These are phyloP conservation scores for Macrobrachium nipponense DNA, from an alignment of 1,140 invertebrate species.

Conservation along the genomic window DNA sequence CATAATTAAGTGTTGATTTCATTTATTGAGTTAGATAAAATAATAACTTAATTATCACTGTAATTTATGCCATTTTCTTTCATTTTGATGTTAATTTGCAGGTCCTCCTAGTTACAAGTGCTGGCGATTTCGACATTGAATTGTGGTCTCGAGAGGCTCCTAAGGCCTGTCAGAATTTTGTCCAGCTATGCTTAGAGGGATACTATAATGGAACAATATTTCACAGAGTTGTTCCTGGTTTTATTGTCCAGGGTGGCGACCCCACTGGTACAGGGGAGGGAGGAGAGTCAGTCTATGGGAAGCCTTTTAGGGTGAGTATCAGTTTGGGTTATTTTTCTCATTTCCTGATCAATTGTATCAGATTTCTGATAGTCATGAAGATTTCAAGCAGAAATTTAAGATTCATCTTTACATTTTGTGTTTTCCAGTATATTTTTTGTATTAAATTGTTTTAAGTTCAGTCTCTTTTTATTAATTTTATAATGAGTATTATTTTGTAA, in stretches of 20 bases:
- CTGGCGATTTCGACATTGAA: slow-evolving; percentile 98
- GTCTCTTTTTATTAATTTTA: too few species aligned
- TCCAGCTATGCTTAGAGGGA: slow-evolving; percentile 96
- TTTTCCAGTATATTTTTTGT: too few species aligned
- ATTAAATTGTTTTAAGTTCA: too few species aligned
- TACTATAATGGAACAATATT: slow-evolving; percentile 96
- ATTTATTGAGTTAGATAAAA: too few species aligned
- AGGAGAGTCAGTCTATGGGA: slow-evolving; percentile 94
- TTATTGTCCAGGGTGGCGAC: slow-evolving; percentile 97
- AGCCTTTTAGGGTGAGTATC: slow-evolving; percentile 86
- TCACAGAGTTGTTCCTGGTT: slow-evolving; percentile 89
- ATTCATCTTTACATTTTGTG: too few species aligned
- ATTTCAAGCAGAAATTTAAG: not conserved
- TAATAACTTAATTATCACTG: too few species aligned
- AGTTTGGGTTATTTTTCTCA: not conserved
- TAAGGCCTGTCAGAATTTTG: slow-evolving; percentile 95
- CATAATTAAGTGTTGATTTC: too few species aligned
- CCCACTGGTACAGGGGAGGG: slow-evolving; percentile 92
- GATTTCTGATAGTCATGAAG: not conserved
- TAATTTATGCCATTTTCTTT: not conserved
- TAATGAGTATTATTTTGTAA: too few species aligned
- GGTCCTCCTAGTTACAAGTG: slow-evolving; percentile 91
- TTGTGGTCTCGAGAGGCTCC: slow-evolving; percentile 97
- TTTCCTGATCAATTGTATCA: not conserved
- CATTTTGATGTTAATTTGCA: slow-evolving; percentile 68